These are phyloP conservation scores for Mechanitis mazaeus DNA, from an alignment of 2,888 invertebrate species.

Conservation along the genomic window DNA sequence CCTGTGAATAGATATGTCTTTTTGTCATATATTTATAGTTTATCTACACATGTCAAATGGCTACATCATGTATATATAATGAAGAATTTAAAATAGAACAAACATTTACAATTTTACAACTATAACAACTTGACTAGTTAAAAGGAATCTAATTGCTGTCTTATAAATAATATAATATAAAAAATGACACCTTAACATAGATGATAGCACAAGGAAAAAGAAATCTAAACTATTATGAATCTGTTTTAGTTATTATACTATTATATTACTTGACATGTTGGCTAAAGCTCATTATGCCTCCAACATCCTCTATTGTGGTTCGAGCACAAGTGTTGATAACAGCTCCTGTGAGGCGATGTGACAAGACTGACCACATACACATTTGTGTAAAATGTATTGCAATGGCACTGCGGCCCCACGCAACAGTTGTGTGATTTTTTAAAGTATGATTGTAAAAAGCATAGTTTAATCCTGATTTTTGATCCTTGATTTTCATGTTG, in stretches of 20 bases:
- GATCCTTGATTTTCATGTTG: too few species aligned
- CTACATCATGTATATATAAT: slow-evolving; percentile 22
- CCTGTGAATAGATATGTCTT: slow-evolving; percentile 24
- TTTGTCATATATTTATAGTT: slow-evolving; percentile 15
- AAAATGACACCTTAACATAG: neutral
- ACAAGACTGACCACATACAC: too few species aligned
- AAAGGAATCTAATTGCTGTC: slow-evolving; percentile 5
- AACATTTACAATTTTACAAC: slow-evolving; percentile 29
- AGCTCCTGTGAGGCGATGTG: too few species aligned
- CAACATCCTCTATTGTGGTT: too few species aligned
- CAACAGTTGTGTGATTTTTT: too few species aligned
- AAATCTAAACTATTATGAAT: slow-evolving; percentile 3
- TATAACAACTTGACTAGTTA: slow-evolving; percentile 29
- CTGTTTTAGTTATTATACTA: neutral
- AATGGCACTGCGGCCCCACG: too few species aligned
- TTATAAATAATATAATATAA: slow-evolving; percentile 1
- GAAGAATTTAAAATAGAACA: slow-evolving; percentile 21
- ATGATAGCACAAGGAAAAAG: neutral
- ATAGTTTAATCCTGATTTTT: too few species aligned
- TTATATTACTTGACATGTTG: neutral
- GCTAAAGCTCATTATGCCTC: neutral
- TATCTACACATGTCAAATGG: slow-evolving; percentile 10
- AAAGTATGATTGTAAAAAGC: too few species aligned
- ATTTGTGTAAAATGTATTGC: too few species aligned
- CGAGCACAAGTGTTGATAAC: too few species aligned